Evolutionary conservation across 1,140 invertebrate species (phyloP), one percentile per base, ranked within the genome.

Genomic region (Oryctes rhinoceros): DNA sequence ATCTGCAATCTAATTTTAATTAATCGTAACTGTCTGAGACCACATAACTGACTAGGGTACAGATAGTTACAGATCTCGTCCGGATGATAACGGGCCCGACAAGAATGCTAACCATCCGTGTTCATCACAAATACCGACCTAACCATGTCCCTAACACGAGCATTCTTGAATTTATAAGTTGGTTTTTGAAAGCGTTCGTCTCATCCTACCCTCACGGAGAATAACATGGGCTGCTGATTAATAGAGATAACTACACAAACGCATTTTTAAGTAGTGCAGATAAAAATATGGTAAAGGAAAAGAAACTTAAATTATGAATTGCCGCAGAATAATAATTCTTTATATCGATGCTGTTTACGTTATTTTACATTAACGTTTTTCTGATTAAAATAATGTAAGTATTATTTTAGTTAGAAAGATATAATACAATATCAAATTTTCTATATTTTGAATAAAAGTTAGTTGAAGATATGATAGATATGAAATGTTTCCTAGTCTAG

Each of bases 1-100:
- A 84, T 84, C 84, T 81, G 84, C 81, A 82, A 84, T 84, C 84
- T 84, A 84, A 84, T 84, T 84, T 84, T 84, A 84, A 84, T 84
- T 83, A 84, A 84, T 84, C 83, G 84, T 84, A 84, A 83, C 81
- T 79, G 84, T 84, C 83, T 81, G 80, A 78, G 82, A 79, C 62
- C 82, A 78, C 82, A 83, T 83, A 81, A 78, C 80, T 83, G 81
- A 83, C 76, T 77, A 78, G 80, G 79, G 81, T 81, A 83, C 81
- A 82, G 82, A 82, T 81, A 80, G 82, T 83, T 83, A 83, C 82
- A 78, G 82, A 83, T 83, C 81, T 79, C 79, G 80, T 78, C 79
- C 79, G 80, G 76, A 79, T 82, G 82, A 83, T 83, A 83, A 83
- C 80, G 53, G 79, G 78, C 76, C 78, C 35, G 81, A 67, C 79